Base-by-base conservation (phyloP, 2,797 vertebrate genomes). In the Macrochelys suwanniensis region DNA sequence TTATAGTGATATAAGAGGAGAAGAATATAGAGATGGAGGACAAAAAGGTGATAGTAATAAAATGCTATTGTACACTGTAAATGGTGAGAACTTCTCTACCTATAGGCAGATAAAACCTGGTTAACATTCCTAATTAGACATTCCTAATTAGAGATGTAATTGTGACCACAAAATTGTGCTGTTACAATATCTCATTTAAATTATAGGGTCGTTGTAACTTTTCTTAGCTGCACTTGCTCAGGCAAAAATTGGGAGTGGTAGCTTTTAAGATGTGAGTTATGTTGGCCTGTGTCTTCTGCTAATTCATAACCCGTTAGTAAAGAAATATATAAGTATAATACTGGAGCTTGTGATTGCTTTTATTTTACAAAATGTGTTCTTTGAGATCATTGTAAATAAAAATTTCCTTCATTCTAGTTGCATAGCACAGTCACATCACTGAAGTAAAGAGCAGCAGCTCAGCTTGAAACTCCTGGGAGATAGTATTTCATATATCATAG, bases 161-260 rank as follows among this genome's bases (percentile, higher is more conserved):
- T 9, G 42, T 87, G 84, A 71, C n/a, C 61, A 95, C 82, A 78
- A 33, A 84, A 50, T 79, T 87, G 2, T 51, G 85, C 89, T 90
- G 50, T 28, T 7, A 2, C 5, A 68, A 19, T n/a, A 88, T 10
- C 53, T 90, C 13, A 33, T 85, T 87, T 82, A 87, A 89, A 90
- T 51, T 0, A 33, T 82, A 4, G 71, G 15, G 76, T 93, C 56
- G 21, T 15, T 89, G 9, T 51, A 0, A 79, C 13, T 2, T 87
- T 95, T 91, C 65, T 92, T 84, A 82, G 51, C 26, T 93, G 68
- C 4, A 49, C n/a, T 71, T 71, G 57, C 57, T 56, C 93, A 89
- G 53, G 89, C 49, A 61, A 45, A 71, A 77, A 47, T 56, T 79
- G 45, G 85, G 47, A 76, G 4, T 53, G 76, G 42, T 21, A 87